Evolutionary conservation across 2,888 invertebrate species (phyloP).

Genomic region (Phaonia tiefii): DNA sequence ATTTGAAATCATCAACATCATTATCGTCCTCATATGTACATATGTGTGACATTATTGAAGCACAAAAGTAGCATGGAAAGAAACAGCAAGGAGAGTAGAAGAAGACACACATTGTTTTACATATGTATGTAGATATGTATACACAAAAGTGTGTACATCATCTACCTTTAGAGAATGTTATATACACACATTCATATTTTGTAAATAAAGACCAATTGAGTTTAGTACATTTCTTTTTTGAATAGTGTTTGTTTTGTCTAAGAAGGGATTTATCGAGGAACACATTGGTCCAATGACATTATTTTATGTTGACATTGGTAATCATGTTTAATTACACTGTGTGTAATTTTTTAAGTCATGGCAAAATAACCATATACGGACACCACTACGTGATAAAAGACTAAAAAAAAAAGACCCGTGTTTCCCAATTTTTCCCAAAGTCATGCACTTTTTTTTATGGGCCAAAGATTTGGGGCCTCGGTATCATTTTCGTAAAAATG

Average conservation of each 20-base stretch:
- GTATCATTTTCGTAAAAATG: too few species aligned
- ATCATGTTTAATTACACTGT: too few species aligned
- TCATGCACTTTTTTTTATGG: too few species aligned
- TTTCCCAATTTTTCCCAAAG: too few species aligned
- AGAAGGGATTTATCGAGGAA: too few species aligned
- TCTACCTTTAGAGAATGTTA: slow-evolving; percentile 13
- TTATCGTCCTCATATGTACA: background rate
- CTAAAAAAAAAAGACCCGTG: too few species aligned
- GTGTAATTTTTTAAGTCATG: too few species aligned
- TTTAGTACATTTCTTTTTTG: slow-evolving; percentile 45
- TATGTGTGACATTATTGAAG: slow-evolving; percentile 16
- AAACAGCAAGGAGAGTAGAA: background rate
- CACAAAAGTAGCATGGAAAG: slow-evolving; percentile 31
- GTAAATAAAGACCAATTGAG: slow-evolving; percentile 55
- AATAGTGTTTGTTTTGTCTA: too few species aligned
- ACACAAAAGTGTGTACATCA: slow-evolving; percentile 19
- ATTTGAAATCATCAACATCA: background rate
- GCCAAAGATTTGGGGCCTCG: too few species aligned
- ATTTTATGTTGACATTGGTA: too few species aligned
- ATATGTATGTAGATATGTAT: slow-evolving; percentile 10
- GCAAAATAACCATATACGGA: too few species aligned
- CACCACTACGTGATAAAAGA: too few species aligned
- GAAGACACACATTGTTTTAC: background rate
- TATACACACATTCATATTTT: slow-evolving; percentile 44
- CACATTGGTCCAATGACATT: background rate